Percentiles rank a stretch among this genome's conserved stretches.
Evolutionary conservation across 1,140 invertebrate genomes (phyloP).

Genomic region (Ips nitidus): DNA sequence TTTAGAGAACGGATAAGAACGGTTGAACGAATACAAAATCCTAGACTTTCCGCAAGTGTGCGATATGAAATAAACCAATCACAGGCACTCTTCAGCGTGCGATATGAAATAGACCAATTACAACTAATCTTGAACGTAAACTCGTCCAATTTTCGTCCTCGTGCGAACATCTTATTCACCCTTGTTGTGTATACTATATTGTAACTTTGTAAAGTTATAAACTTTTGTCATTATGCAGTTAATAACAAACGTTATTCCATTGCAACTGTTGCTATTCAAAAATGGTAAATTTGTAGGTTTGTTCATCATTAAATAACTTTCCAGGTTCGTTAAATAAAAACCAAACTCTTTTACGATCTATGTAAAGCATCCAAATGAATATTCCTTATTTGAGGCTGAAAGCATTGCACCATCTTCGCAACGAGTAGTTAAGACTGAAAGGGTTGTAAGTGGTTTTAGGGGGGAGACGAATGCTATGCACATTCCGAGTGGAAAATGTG

Average conservation of each 20-base stretch:
- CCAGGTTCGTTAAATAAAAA: constrained; percentile 22
- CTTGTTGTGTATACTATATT: too few species aligned
- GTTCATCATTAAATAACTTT: constrained; percentile 21
- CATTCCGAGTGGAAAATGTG: constrained; percentile 52
- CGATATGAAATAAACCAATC: too few species aligned
- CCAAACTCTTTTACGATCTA: constrained; percentile 1
- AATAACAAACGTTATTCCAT: background rate
- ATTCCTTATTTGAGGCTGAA: constrained; percentile 22
- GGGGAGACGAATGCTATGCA: constrained; percentile 11
- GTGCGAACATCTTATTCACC: too few species aligned
- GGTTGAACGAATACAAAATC: too few species aligned
- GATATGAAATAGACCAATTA: too few species aligned
- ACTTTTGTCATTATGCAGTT: too few species aligned
- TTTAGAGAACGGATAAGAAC: too few species aligned
- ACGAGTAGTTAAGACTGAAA: constrained; percentile 50
- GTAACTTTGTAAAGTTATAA: too few species aligned
- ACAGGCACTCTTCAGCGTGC: too few species aligned
- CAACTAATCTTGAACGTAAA: too few species aligned
- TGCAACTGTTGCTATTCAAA: background rate
- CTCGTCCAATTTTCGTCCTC: too few species aligned
- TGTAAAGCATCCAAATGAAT: constrained; percentile 2
- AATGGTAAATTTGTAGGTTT: constrained; percentile 3
- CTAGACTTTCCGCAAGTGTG: too few species aligned
- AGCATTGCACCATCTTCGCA: constrained; percentile 43
- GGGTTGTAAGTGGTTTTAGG: constrained; percentile 50